Evolutionary conservation across 2,113 vertebrate species (phyloP), one percentile per base, ranked within the genome.

Genomic region (Centrocercus urophasianus): DNA sequence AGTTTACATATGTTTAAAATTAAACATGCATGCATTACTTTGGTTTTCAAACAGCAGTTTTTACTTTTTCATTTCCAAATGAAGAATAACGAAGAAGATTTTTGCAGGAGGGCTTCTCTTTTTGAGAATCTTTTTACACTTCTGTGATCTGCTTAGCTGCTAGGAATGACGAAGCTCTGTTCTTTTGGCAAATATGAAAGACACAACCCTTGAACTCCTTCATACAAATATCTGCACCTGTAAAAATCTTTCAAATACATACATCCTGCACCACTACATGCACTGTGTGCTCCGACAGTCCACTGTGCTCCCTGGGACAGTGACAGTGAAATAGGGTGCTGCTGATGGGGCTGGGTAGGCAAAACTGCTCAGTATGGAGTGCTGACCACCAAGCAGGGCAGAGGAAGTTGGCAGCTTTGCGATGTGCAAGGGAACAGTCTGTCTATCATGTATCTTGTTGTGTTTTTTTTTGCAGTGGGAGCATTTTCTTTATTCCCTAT

Each of bases 401-500:
- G 38, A 48, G 45, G 73, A 82, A 72, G 27, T 28, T 4, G 6
- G 20, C 24, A 86, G 77, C 24, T 14, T 61, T 73, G 66, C 32
- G 57, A 52, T 22, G 27, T 52, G 24, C 60, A 47, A 75, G 81
- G 30, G 63, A 93, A 82, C 71, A 75, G 43, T 88, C 63, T 89
- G 43, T 86, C 30, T 92, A 84, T 48, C 8, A 8, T 48, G n/a
- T 13, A 50, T 48, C 32, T 75, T 87, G 40, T 69, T 92, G 11
- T 16, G 17, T 86, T 89, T 82, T 54, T 89, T 82, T 52, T 73
- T 45, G 50, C 57, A 60, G 21, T 73, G 64, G 45, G 81, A 94
- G 8, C 13, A 28, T 92, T 91, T 88, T 81, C 61, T 27, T 50
- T 74, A 89, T 71, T 89, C 81, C 84, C 63, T n/a, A 1, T 19